Evolutionary conservation across 1,140 invertebrate genomes (phyloP), one percentile per base, ranked within the genome.

Genomic region (Plodia interpunctella): DNA sequence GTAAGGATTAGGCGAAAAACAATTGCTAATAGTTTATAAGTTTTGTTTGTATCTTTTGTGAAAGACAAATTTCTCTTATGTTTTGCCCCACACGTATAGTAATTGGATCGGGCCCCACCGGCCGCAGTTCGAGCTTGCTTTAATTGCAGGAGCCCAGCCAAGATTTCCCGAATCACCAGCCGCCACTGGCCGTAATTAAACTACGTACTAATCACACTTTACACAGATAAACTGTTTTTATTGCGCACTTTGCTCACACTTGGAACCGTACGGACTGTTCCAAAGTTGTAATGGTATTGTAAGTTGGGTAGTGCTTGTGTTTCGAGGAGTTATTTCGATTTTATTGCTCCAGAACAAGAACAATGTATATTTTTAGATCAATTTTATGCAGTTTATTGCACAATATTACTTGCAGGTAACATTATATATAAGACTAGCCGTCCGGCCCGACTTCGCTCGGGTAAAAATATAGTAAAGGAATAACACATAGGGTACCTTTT

Each of bases 121-220:
- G 72, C 68, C 79, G 64, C 70, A 67, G 58, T 68, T 74, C 75
- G 76, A 75, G 72, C 79, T 74, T 55, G 75, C 66, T 70, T 76
- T 80, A 83, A 83, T 80, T 83, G 78, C 73, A 80, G 75, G 74
- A 77, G 66, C 70, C 70, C 70, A 72, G 79, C 79, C 79, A 82
- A 80, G 77, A 82, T 80, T 81, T 64, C 67, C 75, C 73, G 77
- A 80, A 79, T 81, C 79, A 68, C 79, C 77, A 62, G 61, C 62
- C 65, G 59, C 68, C 57, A 65, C 67, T 59, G 62, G 19, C 60
- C 63, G 70, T 80, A 80, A 82, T 82, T 82, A 82, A 72, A 76
- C 75, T 78, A 82, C 75, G 75, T 78, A 80, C 77, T 82, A 80
- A 82, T 82, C 80, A 82, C 77, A 76, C 71, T 76, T 74, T 69